Conservation (phyloP, 2,888 invertebrate species). For the Heteromyza rotundicornis region DNA sequence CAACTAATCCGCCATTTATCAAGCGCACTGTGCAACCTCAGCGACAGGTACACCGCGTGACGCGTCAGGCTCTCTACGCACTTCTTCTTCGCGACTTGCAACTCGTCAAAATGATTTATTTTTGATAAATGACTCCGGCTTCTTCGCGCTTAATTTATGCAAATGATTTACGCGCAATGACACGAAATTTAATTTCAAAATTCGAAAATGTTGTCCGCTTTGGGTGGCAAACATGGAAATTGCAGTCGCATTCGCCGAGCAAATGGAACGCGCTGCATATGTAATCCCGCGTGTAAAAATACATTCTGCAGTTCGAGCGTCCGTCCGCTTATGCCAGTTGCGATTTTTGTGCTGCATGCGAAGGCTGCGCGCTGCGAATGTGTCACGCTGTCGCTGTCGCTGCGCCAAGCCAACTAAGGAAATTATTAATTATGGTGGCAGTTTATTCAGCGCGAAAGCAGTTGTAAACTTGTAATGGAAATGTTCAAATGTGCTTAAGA, state of each 20-base stretch:
- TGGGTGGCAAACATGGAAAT: slow-evolving; percentile 55
- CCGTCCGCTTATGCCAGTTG: background rate
- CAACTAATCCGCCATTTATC: slow-evolving; percentile 59
- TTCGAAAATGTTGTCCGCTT: slow-evolving; percentile 50
- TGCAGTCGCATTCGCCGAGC: slow-evolving; percentile 16
- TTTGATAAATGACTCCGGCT: slow-evolving; percentile 55
- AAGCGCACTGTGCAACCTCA: slow-evolving; percentile 29
- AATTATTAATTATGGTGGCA: slow-evolving; percentile 43
- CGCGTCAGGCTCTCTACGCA: slow-evolving; percentile 18
- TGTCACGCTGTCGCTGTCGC: background rate
- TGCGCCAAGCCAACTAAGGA: slow-evolving; percentile 26
- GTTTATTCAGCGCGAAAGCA: slow-evolving; percentile 33
- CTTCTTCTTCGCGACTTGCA: slow-evolving; percentile 38
- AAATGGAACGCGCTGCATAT: background rate
- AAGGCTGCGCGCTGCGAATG: background rate
- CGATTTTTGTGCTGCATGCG: background rate
- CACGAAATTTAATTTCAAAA: slow-evolving; percentile 58
- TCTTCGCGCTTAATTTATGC: slow-evolving; percentile 39
- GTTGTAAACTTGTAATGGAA: slow-evolving; percentile 38
- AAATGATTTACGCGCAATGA: slow-evolving; percentile 58
- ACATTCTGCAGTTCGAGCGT: background rate
- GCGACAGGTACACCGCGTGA: slow-evolving; percentile 47
- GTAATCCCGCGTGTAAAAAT: background rate
- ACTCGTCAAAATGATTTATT: slow-evolving; percentile 59
- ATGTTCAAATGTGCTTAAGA: slow-evolving; percentile 40